Conservation (phyloP, 2,888 invertebrate species). For the Anoncus sp. region DNA sequence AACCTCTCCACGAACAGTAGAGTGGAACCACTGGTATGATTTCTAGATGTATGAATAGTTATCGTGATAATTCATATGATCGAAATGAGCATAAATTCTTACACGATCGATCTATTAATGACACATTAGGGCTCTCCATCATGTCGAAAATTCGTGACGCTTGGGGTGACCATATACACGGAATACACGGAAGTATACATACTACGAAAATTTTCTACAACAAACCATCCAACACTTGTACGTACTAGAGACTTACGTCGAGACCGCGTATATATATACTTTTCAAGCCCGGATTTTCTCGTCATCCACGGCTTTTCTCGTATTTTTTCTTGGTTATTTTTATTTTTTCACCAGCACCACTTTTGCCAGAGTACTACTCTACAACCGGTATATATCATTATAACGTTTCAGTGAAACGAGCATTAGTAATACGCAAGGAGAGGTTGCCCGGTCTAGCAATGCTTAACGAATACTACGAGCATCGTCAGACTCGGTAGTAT, state of each 20-base stretch:
- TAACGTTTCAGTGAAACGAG: conserved; percentile 56
- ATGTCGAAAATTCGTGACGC: neutral
- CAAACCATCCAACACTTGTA: conserved; percentile 13
- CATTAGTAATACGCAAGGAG: conserved; percentile 52
- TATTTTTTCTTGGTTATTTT: conserved; percentile 55
- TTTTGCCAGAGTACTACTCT: conserved; percentile 10
- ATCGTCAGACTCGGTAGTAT: conserved; percentile 20
- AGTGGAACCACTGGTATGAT: conserved; percentile 16
- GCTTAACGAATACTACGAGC: conserved; percentile 36
- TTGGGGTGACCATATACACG: neutral
- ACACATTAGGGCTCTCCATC: conserved; percentile 24
- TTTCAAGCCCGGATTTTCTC: conserved; percentile 40
- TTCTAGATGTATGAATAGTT: conserved; percentile 26
- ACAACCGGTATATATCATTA: conserved; percentile 44
- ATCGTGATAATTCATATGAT: neutral
- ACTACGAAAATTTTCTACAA: conserved; percentile 6
- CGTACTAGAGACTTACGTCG: neutral
- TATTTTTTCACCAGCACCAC: conserved; percentile 32
- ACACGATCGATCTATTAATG: no score
- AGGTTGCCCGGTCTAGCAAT: conserved; percentile 46
- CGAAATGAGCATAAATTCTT: no score
- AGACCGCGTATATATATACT: neutral
- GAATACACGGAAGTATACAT: neutral
- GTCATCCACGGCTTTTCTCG: conserved; percentile 43
- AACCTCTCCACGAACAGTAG: conserved; percentile 30